phyloP scores from a whole-genome alignment of 1,140 invertebrate genomes.

The Psilanteris sp. region DNA sequence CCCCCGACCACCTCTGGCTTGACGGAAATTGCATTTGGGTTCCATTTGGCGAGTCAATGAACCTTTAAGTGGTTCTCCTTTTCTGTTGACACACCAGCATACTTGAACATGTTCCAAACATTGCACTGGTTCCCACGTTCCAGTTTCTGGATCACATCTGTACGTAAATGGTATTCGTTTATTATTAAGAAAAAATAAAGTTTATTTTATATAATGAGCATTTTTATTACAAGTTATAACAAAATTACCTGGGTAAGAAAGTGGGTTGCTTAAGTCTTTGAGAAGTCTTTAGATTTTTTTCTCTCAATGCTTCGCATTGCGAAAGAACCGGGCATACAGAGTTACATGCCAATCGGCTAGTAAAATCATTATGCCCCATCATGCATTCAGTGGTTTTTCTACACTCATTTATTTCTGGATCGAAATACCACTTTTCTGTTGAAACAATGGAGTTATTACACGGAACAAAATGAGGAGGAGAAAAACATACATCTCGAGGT shows the following conservation, averaged over 20 bases:
- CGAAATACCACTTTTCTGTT: constrained; percentile 86
- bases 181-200: constrained; percentile 19
- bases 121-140: constrained; percentile 89
- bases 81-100: constrained; percentile 91
- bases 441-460: constrained; percentile 79
- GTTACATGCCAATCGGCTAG: constrained; percentile 89
- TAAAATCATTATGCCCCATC: constrained; percentile 94
- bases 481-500: constrained; percentile 91
- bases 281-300: constrained; percentile 86
- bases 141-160: constrained; percentile 84
- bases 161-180: constrained; percentile 5
- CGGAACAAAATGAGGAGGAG: constrained; percentile 77
- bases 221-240: constrained; percentile 1
- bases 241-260: constrained; percentile 81
- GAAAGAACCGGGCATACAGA: constrained; percentile 90
- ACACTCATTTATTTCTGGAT: constrained; percentile 86
- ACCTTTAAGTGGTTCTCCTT: constrained; percentile 89
- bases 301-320: constrained; percentile 88
- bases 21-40: constrained; percentile 87
- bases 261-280: constrained; percentile 85
- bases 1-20: constrained; percentile 82
- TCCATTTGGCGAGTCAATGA: constrained; percentile 86
- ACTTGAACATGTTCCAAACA: constrained; percentile 89
- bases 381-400: constrained; percentile 86
- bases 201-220: background rate